Evolutionary conservation across 1,140 invertebrate species (phyloP), one percentile per base, ranked within the genome.

Genomic region (Oncopodura yosiiana): DNA sequence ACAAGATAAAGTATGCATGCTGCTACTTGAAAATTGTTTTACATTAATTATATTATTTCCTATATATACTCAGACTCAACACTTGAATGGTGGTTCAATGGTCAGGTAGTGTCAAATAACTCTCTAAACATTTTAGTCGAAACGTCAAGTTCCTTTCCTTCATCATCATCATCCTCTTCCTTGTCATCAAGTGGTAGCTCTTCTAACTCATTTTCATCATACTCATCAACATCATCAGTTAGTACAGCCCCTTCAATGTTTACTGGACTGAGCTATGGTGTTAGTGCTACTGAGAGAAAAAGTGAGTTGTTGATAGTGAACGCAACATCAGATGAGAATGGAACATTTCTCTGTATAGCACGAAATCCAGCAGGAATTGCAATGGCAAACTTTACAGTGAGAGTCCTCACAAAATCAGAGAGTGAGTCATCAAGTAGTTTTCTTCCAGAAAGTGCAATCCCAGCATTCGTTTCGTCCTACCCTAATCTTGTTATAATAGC

Each of bases 21-120:
- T n/a, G n/a, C n/a, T n/a, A n/a, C n/a, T n/a, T n/a, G n/a, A n/a
- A n/a, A n/a, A n/a, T n/a, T n/a, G n/a, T n/a, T n/a, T n/a, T n/a
- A n/a, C n/a, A n/a, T n/a, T n/a, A n/a, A n/a, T n/a, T n/a, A n/a
- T n/a, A n/a, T n/a, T n/a, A n/a, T n/a, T n/a, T n/a, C n/a, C n/a
- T n/a, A n/a, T n/a, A n/a, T n/a, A n/a, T n/a, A n/a, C n/a, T n/a
- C n/a, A 0, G 81, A 83, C 66, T 82, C 86, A 0, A 81, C 78
- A 63, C 77, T 88, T 12, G 77, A 80, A 0, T 91, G 86, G 87
- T 78, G 78, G 66, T 86, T 86, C 68, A 83, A 86, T 64, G 84
- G 83, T 2, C 52, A 61, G 23, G 56, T 50, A 26, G 44, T 63
- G 21, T 49, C 42, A 3, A 64, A 64, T 37, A 50, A 34, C 30